phyloP scores from a whole-genome alignment of 2,797 vertebrate genomes.

The Lacerta bilineata region DNA sequence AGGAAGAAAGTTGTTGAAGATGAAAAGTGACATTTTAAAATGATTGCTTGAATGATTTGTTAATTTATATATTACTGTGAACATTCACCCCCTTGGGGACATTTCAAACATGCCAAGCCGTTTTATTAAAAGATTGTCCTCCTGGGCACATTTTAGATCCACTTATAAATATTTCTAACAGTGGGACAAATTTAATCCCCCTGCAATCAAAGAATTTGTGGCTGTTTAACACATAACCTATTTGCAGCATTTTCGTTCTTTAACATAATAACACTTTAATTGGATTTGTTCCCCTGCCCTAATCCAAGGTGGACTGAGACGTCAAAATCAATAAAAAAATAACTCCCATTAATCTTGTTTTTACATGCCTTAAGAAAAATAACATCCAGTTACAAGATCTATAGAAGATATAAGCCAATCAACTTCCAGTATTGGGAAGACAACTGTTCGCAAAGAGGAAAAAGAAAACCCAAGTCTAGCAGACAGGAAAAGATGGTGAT shows the following conservation, averaged over 20 bases:
- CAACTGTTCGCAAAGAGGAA: background rate
- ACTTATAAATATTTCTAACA: slow-evolving; percentile 10
- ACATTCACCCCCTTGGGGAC: slow-evolving; percentile 63
- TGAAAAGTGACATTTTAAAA: slow-evolving; percentile 69
- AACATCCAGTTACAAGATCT: background rate
- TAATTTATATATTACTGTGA: slow-evolving; percentile 61
- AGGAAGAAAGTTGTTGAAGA: slow-evolving; percentile 65
- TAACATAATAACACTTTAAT: background rate
- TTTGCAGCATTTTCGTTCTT: background rate
- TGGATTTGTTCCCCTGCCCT: background rate
- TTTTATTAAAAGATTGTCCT: slow-evolving; percentile 22
- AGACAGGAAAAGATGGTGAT: background rate
- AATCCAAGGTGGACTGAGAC: background rate
- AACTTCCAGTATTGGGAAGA: background rate
- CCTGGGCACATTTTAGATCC: slow-evolving; percentile 16
- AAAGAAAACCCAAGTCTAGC: background rate
- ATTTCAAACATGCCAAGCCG: slow-evolving; percentile 49
- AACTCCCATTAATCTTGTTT: background rate
- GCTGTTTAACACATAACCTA: background rate
- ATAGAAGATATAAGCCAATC: background rate
- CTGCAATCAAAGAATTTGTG: background rate
- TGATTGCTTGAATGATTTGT: slow-evolving; percentile 53
- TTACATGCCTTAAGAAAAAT: background rate
- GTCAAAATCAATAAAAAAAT: background rate
- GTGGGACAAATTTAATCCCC: background rate